Percentiles rank a stretch among this genome's conserved stretches.
phyloP scores from a whole-genome alignment of 2,113 vertebrate genomes.

The Nematolebias whitei region DNA sequence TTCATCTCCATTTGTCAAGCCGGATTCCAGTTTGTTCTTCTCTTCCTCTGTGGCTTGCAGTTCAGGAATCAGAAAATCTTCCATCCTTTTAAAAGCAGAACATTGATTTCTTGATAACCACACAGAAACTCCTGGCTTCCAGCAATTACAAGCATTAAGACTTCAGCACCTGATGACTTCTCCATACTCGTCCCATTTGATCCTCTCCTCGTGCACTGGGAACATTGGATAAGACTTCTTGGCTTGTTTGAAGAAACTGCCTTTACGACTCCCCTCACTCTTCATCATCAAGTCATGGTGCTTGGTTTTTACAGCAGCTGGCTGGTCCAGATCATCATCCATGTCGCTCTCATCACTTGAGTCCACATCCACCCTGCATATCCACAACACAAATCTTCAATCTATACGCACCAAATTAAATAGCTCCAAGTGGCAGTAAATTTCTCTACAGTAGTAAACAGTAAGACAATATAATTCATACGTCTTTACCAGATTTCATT shows the following conservation, averaged over 20 bases:
- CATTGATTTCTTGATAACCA: neutral
- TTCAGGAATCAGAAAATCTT: slow-evolving; percentile 97
- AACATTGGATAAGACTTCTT: slow-evolving; percentile 99
- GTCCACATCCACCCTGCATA: slow-evolving; percentile 90
- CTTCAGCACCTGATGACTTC: slow-evolving; percentile 94
- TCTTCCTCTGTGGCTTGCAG: slow-evolving; percentile 98
- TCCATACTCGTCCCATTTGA: slow-evolving; percentile 99
- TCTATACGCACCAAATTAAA: neutral
- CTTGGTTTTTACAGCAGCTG: slow-evolving; percentile 88
- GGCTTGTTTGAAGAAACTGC: slow-evolving; percentile 98
- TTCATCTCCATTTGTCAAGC: slow-evolving; percentile 95
- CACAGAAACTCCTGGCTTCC: neutral
- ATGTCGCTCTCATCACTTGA: slow-evolving; percentile 97
- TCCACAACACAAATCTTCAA: slow-evolving; percentile 14
- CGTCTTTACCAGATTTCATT: no score
- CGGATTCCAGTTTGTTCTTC: slow-evolving; percentile 94
- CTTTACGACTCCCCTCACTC: slow-evolving; percentile 92
- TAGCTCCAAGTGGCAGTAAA: neutral
- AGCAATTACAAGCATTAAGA: neutral
- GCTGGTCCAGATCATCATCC: slow-evolving; percentile 95
- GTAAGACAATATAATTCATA: no score
- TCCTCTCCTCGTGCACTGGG: slow-evolving; percentile 93
- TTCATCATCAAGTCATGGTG: slow-evolving; percentile 99
- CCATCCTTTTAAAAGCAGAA: slow-evolving; percentile 80
- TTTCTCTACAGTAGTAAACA: slow-evolving; percentile 8